Evolutionary conservation across 2,113 vertebrate species (phyloP).

Genomic region (Peromyscus polionotus): DNA sequence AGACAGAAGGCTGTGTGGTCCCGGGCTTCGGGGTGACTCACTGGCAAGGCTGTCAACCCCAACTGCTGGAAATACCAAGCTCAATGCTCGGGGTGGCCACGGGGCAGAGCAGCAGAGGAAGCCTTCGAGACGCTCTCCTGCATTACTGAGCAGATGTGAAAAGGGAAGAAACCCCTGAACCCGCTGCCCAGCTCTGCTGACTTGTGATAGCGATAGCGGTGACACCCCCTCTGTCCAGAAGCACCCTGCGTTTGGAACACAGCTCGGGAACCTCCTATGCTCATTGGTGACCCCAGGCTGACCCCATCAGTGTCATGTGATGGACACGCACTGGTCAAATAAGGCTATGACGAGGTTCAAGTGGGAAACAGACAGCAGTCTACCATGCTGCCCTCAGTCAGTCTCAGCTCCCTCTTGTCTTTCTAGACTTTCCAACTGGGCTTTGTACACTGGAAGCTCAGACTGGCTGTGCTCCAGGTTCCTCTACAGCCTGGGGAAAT

Average conservation of each 20-base stretch:
- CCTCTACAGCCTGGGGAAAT: conserved; percentile 1
- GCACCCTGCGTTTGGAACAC: background rate
- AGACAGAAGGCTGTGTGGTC: conserved; percentile 80
- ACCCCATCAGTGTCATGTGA: background rate
- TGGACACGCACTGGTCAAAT: background rate
- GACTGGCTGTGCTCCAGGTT: background rate
- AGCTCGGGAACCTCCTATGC: background rate
- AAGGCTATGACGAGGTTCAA: background rate
- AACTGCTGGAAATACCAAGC: background rate
- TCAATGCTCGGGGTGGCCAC: background rate
- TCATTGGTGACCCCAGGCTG: background rate
- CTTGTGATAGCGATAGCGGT: background rate
- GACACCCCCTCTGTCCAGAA: background rate
- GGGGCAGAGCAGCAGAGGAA: background rate
- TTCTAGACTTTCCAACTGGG: background rate
- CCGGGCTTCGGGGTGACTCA: conserved; percentile 8
- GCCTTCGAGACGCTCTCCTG: background rate
- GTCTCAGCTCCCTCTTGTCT: background rate
- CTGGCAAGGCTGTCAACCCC: conserved; percentile 63
- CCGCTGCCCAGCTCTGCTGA: background rate
- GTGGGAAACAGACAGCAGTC: background rate
- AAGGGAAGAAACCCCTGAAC: background rate
- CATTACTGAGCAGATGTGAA: background rate
- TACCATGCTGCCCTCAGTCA: background rate
- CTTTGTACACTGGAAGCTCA: background rate